Conservation (phyloP, 1,140 invertebrate genomes). For the Drusus annulatus region DNA sequence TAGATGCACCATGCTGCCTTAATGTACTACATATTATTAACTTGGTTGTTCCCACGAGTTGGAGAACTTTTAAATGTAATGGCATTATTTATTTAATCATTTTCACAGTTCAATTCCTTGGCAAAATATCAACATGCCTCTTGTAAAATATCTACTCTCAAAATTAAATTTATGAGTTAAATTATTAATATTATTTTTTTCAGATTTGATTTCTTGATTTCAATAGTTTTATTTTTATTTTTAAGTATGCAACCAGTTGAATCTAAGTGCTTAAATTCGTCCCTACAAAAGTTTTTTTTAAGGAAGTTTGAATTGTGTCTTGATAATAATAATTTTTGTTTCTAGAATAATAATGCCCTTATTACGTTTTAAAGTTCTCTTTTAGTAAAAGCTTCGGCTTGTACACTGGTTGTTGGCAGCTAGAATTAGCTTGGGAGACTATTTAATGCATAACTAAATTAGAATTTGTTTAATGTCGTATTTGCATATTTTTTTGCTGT, state of each 20-base stretch:
- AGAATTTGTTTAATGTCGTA: not conserved
- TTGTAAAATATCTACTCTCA: too few species aligned
- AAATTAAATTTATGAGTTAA: too few species aligned
- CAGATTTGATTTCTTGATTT: too few species aligned
- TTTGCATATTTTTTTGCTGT: not conserved
- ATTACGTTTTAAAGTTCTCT: not conserved
- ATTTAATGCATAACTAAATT: not conserved
- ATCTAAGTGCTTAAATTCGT: too few species aligned
- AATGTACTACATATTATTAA: slow-evolving; percentile 23
- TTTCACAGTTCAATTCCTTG: too few species aligned
- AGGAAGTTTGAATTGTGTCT: not conserved
- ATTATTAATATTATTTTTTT: too few species aligned
- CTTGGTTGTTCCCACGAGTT: not conserved
- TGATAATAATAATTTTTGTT: not conserved
- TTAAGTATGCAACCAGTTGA: too few species aligned
- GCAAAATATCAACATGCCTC: too few species aligned
- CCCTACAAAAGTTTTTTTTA: too few species aligned
- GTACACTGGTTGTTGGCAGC: not conserved
- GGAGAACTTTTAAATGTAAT: too few species aligned
- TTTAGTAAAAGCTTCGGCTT: not conserved
- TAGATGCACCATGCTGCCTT: slow-evolving; percentile 11
- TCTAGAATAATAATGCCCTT: not conserved
- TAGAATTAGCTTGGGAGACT: not conserved
- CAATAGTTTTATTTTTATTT: too few species aligned
- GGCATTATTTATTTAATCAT: too few species aligned